These are phyloP conservation scores for Epizoanthus illoricatus DNA, from an alignment of 92 coral and sea anemone genomes.

Conservation along the genomic window DNA sequence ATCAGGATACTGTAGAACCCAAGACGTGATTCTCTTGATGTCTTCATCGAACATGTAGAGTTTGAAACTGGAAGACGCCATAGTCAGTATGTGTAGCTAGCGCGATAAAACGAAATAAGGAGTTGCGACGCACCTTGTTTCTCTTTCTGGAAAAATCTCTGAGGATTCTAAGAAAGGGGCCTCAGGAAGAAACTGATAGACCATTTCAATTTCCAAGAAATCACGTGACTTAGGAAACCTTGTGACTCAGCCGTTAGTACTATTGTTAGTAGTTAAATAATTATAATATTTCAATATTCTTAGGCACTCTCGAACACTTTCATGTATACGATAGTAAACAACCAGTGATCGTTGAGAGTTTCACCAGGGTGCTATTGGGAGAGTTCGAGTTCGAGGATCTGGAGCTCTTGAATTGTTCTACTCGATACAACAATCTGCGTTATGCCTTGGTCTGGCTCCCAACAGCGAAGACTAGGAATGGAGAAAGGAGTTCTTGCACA, in stretches of 20 bases:
- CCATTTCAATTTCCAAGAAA: neutral
- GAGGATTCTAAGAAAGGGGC: neutral
- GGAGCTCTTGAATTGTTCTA: too few relatives aligned
- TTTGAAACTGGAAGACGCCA: constrained; percentile 27
- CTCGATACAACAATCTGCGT: neutral
- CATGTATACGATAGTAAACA: too few relatives aligned
- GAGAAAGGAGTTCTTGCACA: constrained; percentile 64
- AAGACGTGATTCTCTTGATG: constrained; percentile 33
- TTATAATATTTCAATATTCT: too few relatives aligned
- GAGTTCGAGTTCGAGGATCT: too few relatives aligned
- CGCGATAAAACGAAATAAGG: neutral
- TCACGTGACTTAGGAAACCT: constrained; percentile 4
- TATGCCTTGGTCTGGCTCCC: constrained; percentile 73
- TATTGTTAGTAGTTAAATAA: too few relatives aligned
- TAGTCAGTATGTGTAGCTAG: neutral
- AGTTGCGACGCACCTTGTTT: neutral
- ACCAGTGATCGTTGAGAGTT: too few relatives aligned
- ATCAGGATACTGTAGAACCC: constrained; percentile 69
- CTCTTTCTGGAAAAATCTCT: neutral
- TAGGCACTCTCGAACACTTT: too few relatives aligned
- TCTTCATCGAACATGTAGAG: constrained; percentile 69
- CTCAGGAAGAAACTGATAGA: neutral
- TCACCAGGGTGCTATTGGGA: too few relatives aligned
- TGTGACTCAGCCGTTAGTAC: too few relatives aligned
- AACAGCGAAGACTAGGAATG: constrained; percentile 55